These are phyloP conservation scores for Drosophila suboccidentalis DNA, from an alignment of 2,888 invertebrate genomes.

Conservation along the genomic window DNA sequence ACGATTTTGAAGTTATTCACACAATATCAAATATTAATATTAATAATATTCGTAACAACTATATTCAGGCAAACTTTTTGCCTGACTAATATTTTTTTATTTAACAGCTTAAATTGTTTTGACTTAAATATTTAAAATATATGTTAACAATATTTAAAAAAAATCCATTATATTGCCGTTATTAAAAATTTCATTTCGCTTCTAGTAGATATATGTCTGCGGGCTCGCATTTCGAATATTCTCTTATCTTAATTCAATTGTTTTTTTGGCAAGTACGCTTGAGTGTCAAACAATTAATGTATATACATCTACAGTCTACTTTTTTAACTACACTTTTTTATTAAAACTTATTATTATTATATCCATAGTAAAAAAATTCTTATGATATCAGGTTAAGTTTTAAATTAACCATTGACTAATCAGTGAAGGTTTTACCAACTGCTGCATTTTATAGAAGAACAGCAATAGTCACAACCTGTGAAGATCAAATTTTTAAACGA, in stretches of 20 bases:
- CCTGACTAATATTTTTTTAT: neutral
- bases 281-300: neutral
- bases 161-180: neutral
- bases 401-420: neutral
- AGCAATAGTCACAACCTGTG: neutral
- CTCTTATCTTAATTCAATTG: neutral
- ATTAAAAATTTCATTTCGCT: neutral
- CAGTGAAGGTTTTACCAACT: neutral
- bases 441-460: neutral
- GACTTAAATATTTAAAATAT: neutral
- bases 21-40: neutral
- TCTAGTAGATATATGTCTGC: neutral
- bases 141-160: neutral
- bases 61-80: neutral
- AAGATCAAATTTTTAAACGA: neutral
- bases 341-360: neutral
- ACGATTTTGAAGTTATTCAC: neutral
- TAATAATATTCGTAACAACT: neutral
- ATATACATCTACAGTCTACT: neutral
- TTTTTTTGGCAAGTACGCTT: neutral
- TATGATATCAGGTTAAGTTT: neutral
- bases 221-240: neutral
- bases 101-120: neutral
- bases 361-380: neutral
- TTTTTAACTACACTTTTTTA: neutral